Evolutionary conservation across 2,113 vertebrate genomes (phyloP).

Genomic region (Ascaphus truei): DNA sequence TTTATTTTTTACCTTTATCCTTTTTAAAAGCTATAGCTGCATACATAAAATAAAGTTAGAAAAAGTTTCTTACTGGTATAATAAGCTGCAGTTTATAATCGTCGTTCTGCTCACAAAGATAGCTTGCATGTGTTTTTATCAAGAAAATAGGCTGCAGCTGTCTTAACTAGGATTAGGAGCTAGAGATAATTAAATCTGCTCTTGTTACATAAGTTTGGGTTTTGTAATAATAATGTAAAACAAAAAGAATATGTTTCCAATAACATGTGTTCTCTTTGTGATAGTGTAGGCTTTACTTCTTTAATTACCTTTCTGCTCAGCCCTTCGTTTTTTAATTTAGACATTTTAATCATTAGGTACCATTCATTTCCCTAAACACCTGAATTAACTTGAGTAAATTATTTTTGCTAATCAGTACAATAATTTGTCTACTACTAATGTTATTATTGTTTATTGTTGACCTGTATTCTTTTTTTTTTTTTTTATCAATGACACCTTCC

Average conservation of each 20-base stretch:
- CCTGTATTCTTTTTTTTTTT: too few relatives aligned
- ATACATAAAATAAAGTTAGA: background rate
- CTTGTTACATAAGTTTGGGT: background rate
- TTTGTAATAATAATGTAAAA: background rate
- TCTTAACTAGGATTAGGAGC: conserved; percentile 2
- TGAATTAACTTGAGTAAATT: conserved; percentile 14
- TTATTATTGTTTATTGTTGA: too few relatives aligned
- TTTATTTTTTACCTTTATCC: background rate
- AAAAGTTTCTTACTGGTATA: background rate
- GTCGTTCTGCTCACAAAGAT: background rate
- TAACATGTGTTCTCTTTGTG: conserved; percentile 33
- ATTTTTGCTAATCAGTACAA: background rate
- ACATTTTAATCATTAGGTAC: conserved; percentile 4
- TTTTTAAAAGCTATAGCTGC: background rate
- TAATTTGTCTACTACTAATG: background rate
- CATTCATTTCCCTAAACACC: conserved; percentile 17
- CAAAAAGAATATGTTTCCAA: background rate
- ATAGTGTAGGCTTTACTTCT: background rate
- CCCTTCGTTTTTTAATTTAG: background rate
- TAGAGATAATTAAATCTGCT: conserved; percentile 11
- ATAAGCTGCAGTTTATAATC: background rate
- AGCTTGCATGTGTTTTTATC: background rate
- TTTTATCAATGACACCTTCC: too few relatives aligned
- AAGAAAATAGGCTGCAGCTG: background rate
- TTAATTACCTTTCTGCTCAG: background rate